Percentiles rank a stretch among this genome's conserved stretches.
These are phyloP conservation scores for Caenorhabditis brenneri DNA, from an alignment of 1,140 invertebrate species.

Conservation along the genomic window DNA sequence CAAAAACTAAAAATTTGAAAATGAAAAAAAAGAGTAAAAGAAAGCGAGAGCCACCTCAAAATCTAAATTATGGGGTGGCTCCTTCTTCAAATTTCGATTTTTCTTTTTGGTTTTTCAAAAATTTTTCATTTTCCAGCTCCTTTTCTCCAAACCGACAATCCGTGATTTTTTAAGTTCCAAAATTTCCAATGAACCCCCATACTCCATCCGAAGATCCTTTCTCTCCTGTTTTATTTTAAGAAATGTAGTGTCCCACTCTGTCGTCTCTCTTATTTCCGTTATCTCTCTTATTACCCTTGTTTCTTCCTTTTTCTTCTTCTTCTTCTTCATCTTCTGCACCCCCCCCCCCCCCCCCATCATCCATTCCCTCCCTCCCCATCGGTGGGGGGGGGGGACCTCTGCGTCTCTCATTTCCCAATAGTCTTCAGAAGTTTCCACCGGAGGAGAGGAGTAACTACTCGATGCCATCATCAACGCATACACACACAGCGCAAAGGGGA, in stretches of 20 bases:
- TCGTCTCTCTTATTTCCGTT: neutral
- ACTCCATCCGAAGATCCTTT: neutral
- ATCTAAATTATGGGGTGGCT: too few species aligned
- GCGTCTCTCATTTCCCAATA: neutral
- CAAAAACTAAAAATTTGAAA: too few species aligned
- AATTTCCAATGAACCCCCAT: neutral
- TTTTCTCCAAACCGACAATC: neutral
- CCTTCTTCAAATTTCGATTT: too few species aligned
- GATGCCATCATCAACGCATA: conserved; percentile 31
- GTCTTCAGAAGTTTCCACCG: neutral
- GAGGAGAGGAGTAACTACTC: conserved; percentile 11
- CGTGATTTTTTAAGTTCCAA: neutral
- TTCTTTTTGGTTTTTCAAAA: too few species aligned
- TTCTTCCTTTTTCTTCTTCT: neutral
- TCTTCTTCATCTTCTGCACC: neutral
- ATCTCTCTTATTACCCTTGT: neutral
- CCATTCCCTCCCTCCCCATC: too few species aligned
- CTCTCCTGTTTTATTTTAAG: conserved; percentile 6
- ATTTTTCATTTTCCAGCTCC: too few species aligned
- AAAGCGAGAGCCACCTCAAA: too few species aligned
- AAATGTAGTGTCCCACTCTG: neutral
- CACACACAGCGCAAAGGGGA: conserved; percentile 13
- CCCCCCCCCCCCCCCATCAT: too few species aligned
- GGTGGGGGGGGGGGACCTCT: too few species aligned
- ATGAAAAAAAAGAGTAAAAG: too few species aligned